phyloP scores from a whole-genome alignment of 2,888 invertebrate genomes.

The Polydesmus complanatus region DNA sequence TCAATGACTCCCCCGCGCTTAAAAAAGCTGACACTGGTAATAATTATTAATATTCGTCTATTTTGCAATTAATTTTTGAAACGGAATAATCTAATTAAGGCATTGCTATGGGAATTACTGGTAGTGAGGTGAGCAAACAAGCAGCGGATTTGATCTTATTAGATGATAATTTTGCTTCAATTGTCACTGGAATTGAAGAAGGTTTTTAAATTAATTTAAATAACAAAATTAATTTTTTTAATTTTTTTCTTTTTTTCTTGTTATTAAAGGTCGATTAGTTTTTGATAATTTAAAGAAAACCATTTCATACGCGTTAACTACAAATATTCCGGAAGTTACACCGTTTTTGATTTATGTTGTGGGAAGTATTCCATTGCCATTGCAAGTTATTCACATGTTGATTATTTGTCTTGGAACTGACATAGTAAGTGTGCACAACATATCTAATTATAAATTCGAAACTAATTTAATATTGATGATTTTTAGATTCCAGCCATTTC shows the following conservation, averaged over 20 bases:
- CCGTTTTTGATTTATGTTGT: constrained; percentile 37
- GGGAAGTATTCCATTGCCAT: constrained; percentile 36
- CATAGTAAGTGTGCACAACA: constrained; percentile 32
- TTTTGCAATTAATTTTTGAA: too few relatives aligned
- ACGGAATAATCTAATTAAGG: constrained; percentile 21
- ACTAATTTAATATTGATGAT: too few relatives aligned
- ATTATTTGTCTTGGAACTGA: constrained; percentile 41
- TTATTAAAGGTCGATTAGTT: constrained; percentile 33
- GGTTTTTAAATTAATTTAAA: constrained; percentile 15
- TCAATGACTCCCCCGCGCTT: constrained; percentile 81
- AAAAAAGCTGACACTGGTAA: constrained; percentile 72
- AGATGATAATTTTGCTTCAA: constrained; percentile 21
- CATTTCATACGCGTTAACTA: constrained; percentile 39
- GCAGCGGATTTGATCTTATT: constrained; percentile 21
- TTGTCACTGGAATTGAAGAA: constrained; percentile 24
- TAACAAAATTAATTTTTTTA: neutral
- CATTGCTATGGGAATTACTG: constrained; percentile 88
- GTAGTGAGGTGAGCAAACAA: constrained; percentile 76
- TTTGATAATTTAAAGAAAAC: constrained; percentile 42
- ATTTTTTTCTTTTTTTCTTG: neutral
- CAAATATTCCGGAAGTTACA: constrained; percentile 39
- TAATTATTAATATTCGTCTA: neutral
- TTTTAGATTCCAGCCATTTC: constrained; percentile 41
- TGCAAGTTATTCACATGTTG: constrained; percentile 40
- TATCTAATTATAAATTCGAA: too few relatives aligned